Conservation (phyloP, 2,888 invertebrate species). For the Aproaerema taeniolella region DNA sequence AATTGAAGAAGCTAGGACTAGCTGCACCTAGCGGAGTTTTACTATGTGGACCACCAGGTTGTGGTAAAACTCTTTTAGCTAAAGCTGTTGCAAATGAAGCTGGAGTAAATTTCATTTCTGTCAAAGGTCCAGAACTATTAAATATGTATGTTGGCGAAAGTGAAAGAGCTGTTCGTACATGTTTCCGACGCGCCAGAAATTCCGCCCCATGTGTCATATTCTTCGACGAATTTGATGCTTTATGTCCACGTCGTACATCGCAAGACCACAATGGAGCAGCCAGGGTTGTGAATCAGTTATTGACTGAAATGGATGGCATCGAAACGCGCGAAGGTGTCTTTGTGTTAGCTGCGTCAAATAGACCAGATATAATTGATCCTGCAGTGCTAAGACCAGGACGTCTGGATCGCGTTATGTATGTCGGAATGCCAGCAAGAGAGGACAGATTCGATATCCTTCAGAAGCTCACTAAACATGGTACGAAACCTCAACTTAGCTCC, state of each 20-base stretch:
- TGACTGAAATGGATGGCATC: slow-evolving; percentile 99
- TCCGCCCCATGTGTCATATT: slow-evolving; percentile 99
- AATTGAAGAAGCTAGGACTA: slow-evolving; percentile 87
- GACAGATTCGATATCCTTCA: slow-evolving; percentile 93
- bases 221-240: slow-evolving; percentile 98
- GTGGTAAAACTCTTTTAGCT: slow-evolving; percentile 96
- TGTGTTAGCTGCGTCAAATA: slow-evolving; percentile 96
- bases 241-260: slow-evolving; percentile 93
- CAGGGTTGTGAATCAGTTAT: slow-evolving; percentile 96
- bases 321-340: slow-evolving; percentile 95
- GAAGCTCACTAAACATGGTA: slow-evolving; percentile 93
- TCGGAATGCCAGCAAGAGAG: slow-evolving; percentile 87
- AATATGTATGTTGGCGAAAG: slow-evolving; percentile 99
- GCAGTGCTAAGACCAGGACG: slow-evolving; percentile 94
- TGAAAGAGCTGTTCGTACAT: slow-evolving; percentile 96
- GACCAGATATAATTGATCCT: slow-evolving; percentile 97
- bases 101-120: slow-evolving; percentile 98
- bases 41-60: slow-evolving; percentile 97
- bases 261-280: slow-evolving; percentile 84
- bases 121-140: slow-evolving; percentile 98
- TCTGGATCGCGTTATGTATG: slow-evolving; percentile 92
- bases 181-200: slow-evolving; percentile 95
- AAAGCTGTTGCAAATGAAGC: slow-evolving; percentile 99
- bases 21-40: slow-evolving; percentile 92
- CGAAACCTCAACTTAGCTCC: slow-evolving; percentile 83